These are phyloP conservation scores for Lepidocolaptes lacrymiger DNA, from an alignment of 2,797 vertebrate genomes.

Conservation along the genomic window DNA sequence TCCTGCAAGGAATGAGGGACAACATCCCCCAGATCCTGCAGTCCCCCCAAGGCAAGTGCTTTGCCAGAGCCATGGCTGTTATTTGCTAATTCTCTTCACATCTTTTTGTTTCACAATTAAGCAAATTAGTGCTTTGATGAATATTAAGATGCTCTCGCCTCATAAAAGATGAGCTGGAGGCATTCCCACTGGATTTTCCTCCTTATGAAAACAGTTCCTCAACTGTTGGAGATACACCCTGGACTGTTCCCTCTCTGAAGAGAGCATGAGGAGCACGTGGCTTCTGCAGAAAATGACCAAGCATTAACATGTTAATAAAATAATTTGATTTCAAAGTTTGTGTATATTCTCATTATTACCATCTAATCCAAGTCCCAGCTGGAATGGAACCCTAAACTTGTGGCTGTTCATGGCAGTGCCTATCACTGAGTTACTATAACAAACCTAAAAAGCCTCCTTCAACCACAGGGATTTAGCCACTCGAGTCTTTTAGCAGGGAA, in stretches of 20 bases:
- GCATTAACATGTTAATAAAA: not conserved
- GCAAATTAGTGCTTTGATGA: conserved; percentile 61
- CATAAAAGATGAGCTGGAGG: conserved; percentile 48
- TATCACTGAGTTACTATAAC: not conserved
- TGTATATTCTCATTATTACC: not conserved
- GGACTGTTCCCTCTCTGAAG: not conserved
- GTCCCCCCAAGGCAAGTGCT: not conserved
- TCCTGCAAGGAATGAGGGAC: not conserved
- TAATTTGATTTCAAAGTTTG: not conserved
- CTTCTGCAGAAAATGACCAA: not conserved
- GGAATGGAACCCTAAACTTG: not conserved
- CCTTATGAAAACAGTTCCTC: conserved; percentile 5
- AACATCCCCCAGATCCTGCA: not conserved
- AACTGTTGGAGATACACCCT: not conserved
- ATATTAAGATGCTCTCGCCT: conserved; percentile 28
- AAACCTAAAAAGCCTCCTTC: not conserved
- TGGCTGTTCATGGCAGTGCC: not conserved
- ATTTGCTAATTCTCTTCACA: conserved; percentile 57
- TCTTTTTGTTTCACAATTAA: conserved; percentile 65
- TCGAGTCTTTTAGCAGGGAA: not conserved
- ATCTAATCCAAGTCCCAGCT: not conserved
- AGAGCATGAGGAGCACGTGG: not conserved
- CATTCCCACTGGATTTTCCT: conserved; percentile 12
- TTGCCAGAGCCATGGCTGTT: not conserved
- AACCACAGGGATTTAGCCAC: not conserved